These are phyloP conservation scores for Glaucopsyche alexis DNA, from an alignment of 2,888 invertebrate species.

Conservation along the genomic window DNA sequence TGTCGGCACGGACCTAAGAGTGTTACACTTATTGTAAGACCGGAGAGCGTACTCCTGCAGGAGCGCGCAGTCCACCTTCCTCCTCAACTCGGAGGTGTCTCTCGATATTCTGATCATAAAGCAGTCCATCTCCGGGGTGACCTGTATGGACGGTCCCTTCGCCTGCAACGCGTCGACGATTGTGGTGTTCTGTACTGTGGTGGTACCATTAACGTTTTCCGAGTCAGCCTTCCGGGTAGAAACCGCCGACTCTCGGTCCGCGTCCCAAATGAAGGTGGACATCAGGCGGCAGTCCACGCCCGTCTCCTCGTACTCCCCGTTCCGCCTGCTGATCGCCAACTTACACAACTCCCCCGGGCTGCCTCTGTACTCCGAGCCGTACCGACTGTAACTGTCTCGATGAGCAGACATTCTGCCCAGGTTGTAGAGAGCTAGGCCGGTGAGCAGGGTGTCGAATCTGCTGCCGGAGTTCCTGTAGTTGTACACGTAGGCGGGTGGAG, in stretches of 20 bases:
- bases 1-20: conserved; percentile 26
- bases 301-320: conserved; percentile 57
- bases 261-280: conserved; percentile 58
- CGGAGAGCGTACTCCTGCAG: conserved; percentile 54
- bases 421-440: conserved; percentile 62
- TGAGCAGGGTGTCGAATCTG: conserved; percentile 54
- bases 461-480: conserved; percentile 58
- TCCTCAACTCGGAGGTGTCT: conserved; percentile 44
- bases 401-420: conserved; percentile 53
- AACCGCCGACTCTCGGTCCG: conserved; percentile 39
- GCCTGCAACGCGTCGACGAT: conserved; percentile 52
- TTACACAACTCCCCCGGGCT: conserved; percentile 53
- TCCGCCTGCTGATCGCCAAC: conserved; percentile 49
- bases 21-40: conserved; percentile 43
- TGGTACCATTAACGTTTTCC: conserved; percentile 36
- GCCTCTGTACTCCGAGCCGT: conserved; percentile 45
- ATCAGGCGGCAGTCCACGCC: conserved; percentile 57
- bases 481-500: conserved; percentile 56
- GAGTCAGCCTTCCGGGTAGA: conserved; percentile 40
- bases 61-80: conserved; percentile 54
- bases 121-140: conserved; percentile 55
- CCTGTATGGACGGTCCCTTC: conserved; percentile 55
- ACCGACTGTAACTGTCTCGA: conserved; percentile 41
- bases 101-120: conserved; percentile 51
- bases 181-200: conserved; percentile 45